Conservation (phyloP, 2,113 vertebrate species). For the Tringa solitaria region DNA sequence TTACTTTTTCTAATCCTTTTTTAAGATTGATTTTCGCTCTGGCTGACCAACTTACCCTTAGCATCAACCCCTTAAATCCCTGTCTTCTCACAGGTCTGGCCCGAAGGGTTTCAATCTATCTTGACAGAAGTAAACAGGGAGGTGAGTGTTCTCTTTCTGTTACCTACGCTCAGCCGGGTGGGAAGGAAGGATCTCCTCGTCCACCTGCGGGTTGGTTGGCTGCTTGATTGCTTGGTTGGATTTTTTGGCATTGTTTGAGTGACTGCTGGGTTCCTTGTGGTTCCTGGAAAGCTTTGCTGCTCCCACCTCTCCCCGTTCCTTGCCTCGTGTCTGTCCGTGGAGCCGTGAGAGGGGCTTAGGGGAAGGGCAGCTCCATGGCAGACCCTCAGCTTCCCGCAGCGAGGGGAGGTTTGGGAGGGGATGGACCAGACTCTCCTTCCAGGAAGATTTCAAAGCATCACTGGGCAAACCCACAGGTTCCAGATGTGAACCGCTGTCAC, state of each 20-base stretch:
- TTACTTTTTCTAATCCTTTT: background rate
- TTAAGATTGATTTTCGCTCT: background rate
- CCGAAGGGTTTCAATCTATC: constrained; percentile 90
- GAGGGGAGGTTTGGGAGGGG: background rate
- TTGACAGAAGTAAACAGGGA: constrained; percentile 92
- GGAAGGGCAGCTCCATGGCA: accelerated
- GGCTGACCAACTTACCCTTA: constrained; percentile 30
- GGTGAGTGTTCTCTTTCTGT: constrained; percentile 79
- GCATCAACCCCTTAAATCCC: constrained; percentile 42
- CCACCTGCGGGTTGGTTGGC: background rate
- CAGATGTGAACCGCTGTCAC: accelerated
- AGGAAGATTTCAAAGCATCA: background rate
- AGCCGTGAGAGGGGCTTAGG: accelerated
- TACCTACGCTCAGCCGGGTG: background rate
- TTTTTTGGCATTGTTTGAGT: background rate
- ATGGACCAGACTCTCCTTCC: background rate
- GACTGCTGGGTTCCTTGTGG: background rate
- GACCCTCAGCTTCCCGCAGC: background rate
- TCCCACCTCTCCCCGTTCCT: background rate
- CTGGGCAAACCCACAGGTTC: background rate
- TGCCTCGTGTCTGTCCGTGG: background rate
- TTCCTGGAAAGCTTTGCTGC: background rate
- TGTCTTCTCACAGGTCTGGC: constrained; percentile 84
- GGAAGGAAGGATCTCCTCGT: background rate
- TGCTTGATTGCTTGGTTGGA: background rate